A percentile compares a stretch with the other conserved stretches of the same genome.
phyloP scores from a whole-genome alignment of 2,113 vertebrate species.

The Cephalopterus ornatus region DNA sequence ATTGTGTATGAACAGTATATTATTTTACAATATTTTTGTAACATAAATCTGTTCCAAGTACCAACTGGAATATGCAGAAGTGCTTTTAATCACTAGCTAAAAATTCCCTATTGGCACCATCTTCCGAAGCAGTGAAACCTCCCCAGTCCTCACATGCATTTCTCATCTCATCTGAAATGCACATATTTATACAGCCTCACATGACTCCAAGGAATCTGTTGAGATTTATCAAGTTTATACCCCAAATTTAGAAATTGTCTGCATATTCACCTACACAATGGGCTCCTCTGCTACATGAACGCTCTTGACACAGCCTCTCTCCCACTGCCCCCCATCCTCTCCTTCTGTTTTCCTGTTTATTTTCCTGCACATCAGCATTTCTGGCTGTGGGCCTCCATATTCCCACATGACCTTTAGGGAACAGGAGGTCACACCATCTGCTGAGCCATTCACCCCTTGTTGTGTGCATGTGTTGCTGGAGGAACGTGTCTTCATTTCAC shows the following conservation, averaged over 20 bases:
- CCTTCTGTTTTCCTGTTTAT: neutral
- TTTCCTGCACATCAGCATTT: neutral
- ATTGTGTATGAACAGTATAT: neutral
- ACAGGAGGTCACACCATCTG: neutral
- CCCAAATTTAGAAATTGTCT: neutral
- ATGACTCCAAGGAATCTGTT: neutral
- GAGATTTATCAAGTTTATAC: neutral
- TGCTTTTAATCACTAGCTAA: neutral
- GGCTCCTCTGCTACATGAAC: neutral
- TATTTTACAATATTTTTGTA: conserved; percentile 10
- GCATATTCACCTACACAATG: neutral
- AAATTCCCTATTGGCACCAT: neutral
- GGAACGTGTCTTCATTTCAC: neutral
- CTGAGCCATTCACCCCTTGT: neutral
- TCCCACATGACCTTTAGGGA: neutral
- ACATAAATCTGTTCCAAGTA: neutral
- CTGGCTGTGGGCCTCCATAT: neutral
- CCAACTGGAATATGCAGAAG: neutral
- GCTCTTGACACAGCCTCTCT: neutral
- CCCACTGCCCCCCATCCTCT: neutral
- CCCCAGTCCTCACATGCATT: accelerated
- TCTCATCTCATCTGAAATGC: neutral
- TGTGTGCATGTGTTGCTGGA: neutral
- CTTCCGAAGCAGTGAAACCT: neutral
- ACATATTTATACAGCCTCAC: neutral